Percentiles rank a stretch among this genome's conserved stretches.
Conservation (phyloP, 1,140 invertebrate species). For the Diabrotica virgifera region DNA sequence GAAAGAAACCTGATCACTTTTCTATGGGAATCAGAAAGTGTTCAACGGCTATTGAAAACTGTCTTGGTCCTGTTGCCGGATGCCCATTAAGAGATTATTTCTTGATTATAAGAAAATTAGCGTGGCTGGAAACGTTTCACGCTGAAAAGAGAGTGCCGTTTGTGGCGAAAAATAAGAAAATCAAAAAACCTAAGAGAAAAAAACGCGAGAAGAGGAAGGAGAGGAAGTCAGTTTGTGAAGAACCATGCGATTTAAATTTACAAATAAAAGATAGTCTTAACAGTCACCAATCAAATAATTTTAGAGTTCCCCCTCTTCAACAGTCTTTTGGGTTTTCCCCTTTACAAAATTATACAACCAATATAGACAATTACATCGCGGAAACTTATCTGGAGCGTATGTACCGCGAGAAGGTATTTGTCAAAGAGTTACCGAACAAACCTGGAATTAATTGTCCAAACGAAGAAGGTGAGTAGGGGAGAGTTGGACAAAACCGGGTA, state of each 20-base stretch:
- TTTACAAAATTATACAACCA: slow-evolving; percentile 50
- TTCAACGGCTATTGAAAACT: slow-evolving; percentile 32
- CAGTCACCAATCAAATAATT: slow-evolving; percentile 43
- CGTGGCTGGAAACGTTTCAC: slow-evolving; percentile 42
- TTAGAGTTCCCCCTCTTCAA: slow-evolving; percentile 34
- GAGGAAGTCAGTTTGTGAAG: background rate
- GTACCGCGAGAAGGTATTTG: slow-evolving; percentile 55
- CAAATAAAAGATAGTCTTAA: slow-evolving; percentile 46
- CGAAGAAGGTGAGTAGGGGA: slow-evolving; percentile 45
- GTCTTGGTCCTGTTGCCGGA: slow-evolving; percentile 40
- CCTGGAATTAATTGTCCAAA: slow-evolving; percentile 52
- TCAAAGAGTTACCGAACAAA: slow-evolving; percentile 49
- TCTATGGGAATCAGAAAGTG: slow-evolving; percentile 50
- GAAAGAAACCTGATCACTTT: slow-evolving; percentile 55
- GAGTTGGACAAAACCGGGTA: too few species aligned
- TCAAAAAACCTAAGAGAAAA: slow-evolving; percentile 14
- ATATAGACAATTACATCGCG: slow-evolving; percentile 50
- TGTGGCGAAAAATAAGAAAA: background rate
- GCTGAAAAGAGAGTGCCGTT: slow-evolving; percentile 29
- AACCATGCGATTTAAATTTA: background rate
- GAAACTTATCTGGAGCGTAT: slow-evolving; percentile 57
- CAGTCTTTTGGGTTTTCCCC: slow-evolving; percentile 41
- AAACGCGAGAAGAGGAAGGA: slow-evolving; percentile 4
- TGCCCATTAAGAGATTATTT: slow-evolving; percentile 45
- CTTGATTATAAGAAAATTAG: slow-evolving; percentile 43